Percentiles rank a stretch among this genome's conserved stretches.
Evolutionary conservation across 1,140 invertebrate genomes (phyloP).

Genomic region (Drosophila rufa): DNA sequence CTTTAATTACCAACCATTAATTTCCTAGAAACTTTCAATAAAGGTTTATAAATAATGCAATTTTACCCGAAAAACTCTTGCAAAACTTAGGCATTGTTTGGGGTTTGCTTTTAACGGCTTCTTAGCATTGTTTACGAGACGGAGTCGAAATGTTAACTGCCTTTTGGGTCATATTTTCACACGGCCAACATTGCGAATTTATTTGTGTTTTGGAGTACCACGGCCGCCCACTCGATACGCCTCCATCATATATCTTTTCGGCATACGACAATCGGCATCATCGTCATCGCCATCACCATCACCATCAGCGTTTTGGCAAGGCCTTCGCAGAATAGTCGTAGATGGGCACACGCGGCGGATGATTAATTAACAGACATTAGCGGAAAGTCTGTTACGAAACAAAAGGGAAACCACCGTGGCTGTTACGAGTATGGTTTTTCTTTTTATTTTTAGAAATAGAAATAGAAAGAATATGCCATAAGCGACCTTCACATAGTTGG

Average conservation of each 20-base stretch:
- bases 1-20: background rate
- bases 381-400: slow-evolving; percentile 60
- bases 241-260: slow-evolving; percentile 37
- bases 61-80: slow-evolving; percentile 12
- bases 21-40: background rate
- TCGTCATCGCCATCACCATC: slow-evolving; percentile 35
- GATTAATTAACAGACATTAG: slow-evolving; percentile 69
- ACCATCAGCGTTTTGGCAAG: slow-evolving; percentile 55
- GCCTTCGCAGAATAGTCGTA: slow-evolving; percentile 43
- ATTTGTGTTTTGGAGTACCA: slow-evolving; percentile 27
- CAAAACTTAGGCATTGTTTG: slow-evolving; percentile 33
- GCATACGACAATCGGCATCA: slow-evolving; percentile 37
- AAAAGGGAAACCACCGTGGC: slow-evolving; percentile 53
- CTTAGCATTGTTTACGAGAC: slow-evolving; percentile 31
- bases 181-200: slow-evolving; percentile 40
- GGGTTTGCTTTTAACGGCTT: slow-evolving; percentile 1
- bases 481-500: slow-evolving; percentile 67
- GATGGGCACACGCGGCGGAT: slow-evolving; percentile 60
- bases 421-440: slow-evolving; percentile 22
- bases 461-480: slow-evolving; percentile 39
- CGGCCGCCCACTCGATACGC: slow-evolving; percentile 28
- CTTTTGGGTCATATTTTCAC: slow-evolving; percentile 37
- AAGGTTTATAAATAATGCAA: slow-evolving; percentile 16
- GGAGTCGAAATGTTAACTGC: slow-evolving; percentile 41
- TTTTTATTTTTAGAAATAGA: slow-evolving; percentile 15